Conservation (phyloP, 2,888 invertebrate genomes). For the Hypsopygia costalis region DNA sequence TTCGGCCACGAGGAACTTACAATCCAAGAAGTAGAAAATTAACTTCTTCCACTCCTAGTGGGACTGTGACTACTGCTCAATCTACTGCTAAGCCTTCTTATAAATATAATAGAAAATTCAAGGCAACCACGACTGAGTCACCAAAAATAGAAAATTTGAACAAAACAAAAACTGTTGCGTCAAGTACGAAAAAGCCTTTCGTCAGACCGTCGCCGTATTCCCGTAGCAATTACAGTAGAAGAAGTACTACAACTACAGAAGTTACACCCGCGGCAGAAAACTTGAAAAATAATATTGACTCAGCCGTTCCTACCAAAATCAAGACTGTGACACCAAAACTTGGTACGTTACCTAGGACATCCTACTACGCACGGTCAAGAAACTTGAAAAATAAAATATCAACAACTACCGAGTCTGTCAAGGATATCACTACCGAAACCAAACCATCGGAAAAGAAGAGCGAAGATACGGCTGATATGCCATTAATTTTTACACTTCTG, state of each 20-base stretch:
- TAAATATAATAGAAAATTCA: conserved; percentile 64
- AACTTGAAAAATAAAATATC: conserved; percentile 31
- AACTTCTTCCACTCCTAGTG: conserved; percentile 35
- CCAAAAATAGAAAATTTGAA: conserved; percentile 32
- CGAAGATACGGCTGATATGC: conserved; percentile 45
- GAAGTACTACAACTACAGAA: conserved; percentile 33
- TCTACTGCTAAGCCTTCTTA: conserved; percentile 41
- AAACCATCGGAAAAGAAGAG: conserved; percentile 37
- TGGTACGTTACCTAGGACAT: conserved; percentile 51
- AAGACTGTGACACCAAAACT: conserved; percentile 27
- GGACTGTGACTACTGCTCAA: conserved; percentile 28
- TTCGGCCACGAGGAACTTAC: conserved; percentile 48
- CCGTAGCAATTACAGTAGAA: conserved; percentile 41
- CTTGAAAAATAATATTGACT: conserved; percentile 20
- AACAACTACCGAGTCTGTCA: conserved; percentile 27
- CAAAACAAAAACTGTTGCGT: conserved; percentile 39
- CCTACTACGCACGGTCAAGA: conserved; percentile 56
- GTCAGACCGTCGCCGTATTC: conserved; percentile 48
- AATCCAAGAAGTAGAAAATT: conserved; percentile 48
- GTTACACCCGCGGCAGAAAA: conserved; percentile 24
- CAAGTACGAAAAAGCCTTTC: conserved; percentile 51
- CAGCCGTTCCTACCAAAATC: conserved; percentile 17
- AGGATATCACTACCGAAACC: conserved; percentile 17
- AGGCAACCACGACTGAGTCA: conserved; percentile 43
- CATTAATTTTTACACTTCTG: conserved; percentile 52